phyloP scores from a whole-genome alignment of 2,797 vertebrate genomes.

The Choloepus didactylus region DNA sequence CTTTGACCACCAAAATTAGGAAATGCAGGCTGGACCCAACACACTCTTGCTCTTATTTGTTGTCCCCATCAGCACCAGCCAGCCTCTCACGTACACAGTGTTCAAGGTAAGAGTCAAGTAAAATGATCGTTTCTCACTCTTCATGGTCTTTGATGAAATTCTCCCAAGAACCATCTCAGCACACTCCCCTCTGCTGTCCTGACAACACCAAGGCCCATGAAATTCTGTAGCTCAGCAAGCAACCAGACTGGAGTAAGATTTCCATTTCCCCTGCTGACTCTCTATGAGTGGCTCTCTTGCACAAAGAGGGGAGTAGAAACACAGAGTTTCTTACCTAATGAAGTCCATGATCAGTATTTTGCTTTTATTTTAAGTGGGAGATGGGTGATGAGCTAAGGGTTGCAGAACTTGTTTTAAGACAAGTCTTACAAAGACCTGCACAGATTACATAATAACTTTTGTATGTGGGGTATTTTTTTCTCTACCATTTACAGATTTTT shows the following conservation, averaged over 20 bases:
- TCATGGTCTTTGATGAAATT: neutral
- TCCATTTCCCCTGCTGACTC: neutral
- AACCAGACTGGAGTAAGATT: neutral
- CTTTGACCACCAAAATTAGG: neutral
- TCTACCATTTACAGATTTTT: neutral
- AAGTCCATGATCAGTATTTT: neutral
- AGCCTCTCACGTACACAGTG: neutral
- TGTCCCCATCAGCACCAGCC: neutral
- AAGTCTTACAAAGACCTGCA: neutral
- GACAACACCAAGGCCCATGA: neutral
- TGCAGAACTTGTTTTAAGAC: neutral
- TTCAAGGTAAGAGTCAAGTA: neutral
- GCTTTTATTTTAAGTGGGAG: neutral
- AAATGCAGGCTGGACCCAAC: neutral
- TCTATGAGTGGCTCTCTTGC: neutral
- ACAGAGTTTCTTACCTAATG: neutral
- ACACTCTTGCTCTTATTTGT: neutral
- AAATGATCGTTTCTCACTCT: neutral
- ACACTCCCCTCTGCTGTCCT: neutral
- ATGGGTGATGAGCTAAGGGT: neutral
- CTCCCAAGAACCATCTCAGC: neutral
- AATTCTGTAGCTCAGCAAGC: neutral
- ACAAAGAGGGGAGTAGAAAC: neutral
- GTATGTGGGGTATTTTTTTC: neutral
- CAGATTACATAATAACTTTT: neutral